A percentile compares a stretch with the other conserved stretches of the same genome.
Conservation (phyloP, 2,113 vertebrate genomes). For the Candoia aspera region DNA sequence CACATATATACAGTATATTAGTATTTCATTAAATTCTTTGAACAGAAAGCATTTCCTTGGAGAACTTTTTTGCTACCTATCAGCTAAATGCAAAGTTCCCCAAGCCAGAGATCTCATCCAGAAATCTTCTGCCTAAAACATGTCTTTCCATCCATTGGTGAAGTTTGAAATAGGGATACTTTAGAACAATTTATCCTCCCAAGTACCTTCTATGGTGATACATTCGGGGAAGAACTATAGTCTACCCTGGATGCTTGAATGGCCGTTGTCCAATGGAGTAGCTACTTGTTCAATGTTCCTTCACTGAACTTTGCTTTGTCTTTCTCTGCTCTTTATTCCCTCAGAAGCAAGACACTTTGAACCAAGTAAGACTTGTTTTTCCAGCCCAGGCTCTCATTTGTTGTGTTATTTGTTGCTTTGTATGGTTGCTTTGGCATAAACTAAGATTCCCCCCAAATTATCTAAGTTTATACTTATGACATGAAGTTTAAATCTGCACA, state of each 20-base stretch:
- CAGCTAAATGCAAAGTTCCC: neutral
- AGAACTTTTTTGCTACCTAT: neutral
- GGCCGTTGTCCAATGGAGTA: neutral
- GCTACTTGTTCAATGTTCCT: neutral
- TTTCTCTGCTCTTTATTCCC: slow-evolving; percentile 41
- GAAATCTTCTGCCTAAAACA: neutral
- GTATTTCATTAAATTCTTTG: neutral
- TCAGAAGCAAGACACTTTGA: slow-evolving; percentile 85
- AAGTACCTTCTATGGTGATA: neutral
- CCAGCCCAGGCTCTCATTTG: slow-evolving; percentile 61
- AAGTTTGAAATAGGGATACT: neutral
- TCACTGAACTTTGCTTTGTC: slow-evolving; percentile 32
- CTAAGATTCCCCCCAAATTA: neutral
- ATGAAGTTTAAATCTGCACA: neutral
- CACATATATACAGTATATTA: neutral
- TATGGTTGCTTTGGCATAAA: slow-evolving; percentile 30
- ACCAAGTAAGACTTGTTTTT: slow-evolving; percentile 76
- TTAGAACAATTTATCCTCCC: neutral
- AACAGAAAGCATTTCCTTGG: neutral
- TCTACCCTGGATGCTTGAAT: neutral
- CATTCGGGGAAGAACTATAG: neutral
- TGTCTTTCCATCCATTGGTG: neutral
- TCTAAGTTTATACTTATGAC: neutral
- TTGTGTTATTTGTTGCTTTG: slow-evolving; percentile 27
- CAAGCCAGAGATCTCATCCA: neutral